Conservation (phyloP, 2,113 vertebrate genomes). For the Phyllopteryx taeniolatus region DNA sequence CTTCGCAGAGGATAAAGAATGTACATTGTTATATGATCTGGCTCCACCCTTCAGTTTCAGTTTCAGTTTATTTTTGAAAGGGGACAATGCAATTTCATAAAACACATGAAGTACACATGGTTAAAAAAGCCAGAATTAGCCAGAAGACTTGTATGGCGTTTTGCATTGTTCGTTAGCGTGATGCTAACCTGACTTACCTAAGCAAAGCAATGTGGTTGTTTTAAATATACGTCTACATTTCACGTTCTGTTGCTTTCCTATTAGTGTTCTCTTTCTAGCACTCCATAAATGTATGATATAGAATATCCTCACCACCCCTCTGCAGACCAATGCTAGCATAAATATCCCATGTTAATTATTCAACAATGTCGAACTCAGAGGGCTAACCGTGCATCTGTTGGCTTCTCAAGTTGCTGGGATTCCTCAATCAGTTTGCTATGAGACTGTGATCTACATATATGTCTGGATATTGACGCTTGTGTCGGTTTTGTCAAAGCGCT, state of each 20-base stretch:
- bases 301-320: neutral
- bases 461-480: neutral
- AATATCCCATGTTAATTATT: slow-evolving; percentile 5
- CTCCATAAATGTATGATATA: neutral
- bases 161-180: too few relatives aligned
- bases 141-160: too few relatives aligned
- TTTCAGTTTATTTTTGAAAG: too few relatives aligned
- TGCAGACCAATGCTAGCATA: neutral
- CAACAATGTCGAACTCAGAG: neutral
- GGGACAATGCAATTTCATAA: too few relatives aligned
- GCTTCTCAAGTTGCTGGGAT: neutral
- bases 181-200: too few relatives aligned
- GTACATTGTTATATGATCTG: too few relatives aligned
- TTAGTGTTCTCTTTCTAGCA: neutral
- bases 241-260: neutral
- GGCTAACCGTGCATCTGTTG: neutral
- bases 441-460: neutral
- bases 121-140: too few relatives aligned
- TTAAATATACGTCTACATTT: neutral
- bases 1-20: too few relatives aligned
- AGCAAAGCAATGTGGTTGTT: too few relatives aligned
- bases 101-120: too few relatives aligned
- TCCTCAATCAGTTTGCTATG: neutral
- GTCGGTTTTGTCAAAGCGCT: neutral
- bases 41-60: too few relatives aligned